These are phyloP conservation scores for Dorcus hopei DNA, from an alignment of 2,888 invertebrate genomes.

Conservation along the genomic window DNA sequence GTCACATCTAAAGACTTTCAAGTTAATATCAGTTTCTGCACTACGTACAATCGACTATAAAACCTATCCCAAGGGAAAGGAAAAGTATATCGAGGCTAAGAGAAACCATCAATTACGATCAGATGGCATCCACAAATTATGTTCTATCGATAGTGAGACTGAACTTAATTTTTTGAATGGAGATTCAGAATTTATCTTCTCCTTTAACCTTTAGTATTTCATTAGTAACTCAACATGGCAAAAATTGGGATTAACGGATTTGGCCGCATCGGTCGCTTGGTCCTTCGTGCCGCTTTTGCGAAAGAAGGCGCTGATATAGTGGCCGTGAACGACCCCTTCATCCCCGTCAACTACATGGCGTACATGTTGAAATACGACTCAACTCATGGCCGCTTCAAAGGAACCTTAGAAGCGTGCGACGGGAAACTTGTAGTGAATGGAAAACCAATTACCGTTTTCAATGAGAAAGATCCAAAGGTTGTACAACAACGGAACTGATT, in stretches of 20 bases:
- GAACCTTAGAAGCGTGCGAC: slow-evolving; percentile 74
- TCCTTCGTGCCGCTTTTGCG: slow-evolving; percentile 79
- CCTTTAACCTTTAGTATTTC: no score
- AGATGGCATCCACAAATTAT: no score
- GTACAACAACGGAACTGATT: no score
- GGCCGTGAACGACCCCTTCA: slow-evolving; percentile 96
- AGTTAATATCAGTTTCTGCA: no score
- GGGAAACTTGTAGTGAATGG: slow-evolving; percentile 81
- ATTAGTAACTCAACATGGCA: slow-evolving; percentile 17
- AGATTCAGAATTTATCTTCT: no score
- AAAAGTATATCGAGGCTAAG: no score
- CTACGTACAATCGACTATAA: no score
- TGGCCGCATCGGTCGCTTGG: slow-evolving; percentile 91
- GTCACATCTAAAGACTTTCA: no score
- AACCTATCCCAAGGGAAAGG: no score
- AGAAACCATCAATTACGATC: no score
- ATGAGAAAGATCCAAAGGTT: slow-evolving; percentile 73
- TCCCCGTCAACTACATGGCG: slow-evolving; percentile 95
- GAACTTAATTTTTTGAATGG: no score
- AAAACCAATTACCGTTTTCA: slow-evolving; percentile 81
- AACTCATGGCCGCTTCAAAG: slow-evolving; percentile 94
- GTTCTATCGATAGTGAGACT: no score
- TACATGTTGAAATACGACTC: slow-evolving; percentile 98
- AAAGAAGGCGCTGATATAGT: slow-evolving; percentile 79
- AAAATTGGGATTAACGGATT: slow-evolving; percentile 88